Evolutionary conservation across 1,140 invertebrate species (phyloP).

Genomic region (Sitodiplosis mosellana): DNA sequence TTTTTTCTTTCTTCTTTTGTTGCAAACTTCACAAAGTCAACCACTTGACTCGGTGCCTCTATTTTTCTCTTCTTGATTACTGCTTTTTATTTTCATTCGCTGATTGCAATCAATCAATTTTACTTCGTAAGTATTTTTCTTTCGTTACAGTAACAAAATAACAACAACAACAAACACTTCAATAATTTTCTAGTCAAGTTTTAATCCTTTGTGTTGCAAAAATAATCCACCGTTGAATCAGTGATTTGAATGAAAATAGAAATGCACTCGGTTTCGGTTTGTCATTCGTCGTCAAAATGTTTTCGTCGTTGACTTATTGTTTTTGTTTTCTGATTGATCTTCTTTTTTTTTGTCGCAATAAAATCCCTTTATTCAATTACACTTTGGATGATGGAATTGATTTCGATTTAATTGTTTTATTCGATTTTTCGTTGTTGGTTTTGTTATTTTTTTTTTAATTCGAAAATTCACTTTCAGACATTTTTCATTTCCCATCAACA

Average conservation of each 20-base stretch:
- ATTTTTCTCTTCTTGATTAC: neutral
- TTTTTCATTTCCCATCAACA: neutral
- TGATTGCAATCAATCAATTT: neutral
- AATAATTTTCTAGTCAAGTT: too few species aligned
- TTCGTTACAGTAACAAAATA: conserved; percentile 4
- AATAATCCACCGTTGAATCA: too few species aligned
- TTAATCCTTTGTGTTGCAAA: too few species aligned
- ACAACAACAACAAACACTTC: neutral
- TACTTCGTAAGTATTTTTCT: conserved; percentile 4
- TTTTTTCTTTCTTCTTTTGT: neutral
- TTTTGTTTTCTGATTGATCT: neutral
- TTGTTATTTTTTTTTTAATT: neutral
- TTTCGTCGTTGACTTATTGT: neutral
- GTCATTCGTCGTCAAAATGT: too few species aligned
- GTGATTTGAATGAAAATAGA: too few species aligned
- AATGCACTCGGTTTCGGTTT: too few species aligned
- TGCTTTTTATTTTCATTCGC: neutral
- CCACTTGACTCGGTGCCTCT: conserved; percentile 2
- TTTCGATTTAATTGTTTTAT: neutral
- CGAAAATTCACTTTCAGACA: neutral
- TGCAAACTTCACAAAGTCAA: neutral
- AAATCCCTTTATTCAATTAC: neutral
- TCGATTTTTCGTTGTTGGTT: neutral
- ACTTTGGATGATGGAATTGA: neutral
- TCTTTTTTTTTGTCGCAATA: neutral